Percentiles rank a stretch among this genome's conserved stretches.
Evolutionary conservation across 2,113 vertebrate genomes (phyloP).

Genomic region (Ammodramus savannarum): DNA sequence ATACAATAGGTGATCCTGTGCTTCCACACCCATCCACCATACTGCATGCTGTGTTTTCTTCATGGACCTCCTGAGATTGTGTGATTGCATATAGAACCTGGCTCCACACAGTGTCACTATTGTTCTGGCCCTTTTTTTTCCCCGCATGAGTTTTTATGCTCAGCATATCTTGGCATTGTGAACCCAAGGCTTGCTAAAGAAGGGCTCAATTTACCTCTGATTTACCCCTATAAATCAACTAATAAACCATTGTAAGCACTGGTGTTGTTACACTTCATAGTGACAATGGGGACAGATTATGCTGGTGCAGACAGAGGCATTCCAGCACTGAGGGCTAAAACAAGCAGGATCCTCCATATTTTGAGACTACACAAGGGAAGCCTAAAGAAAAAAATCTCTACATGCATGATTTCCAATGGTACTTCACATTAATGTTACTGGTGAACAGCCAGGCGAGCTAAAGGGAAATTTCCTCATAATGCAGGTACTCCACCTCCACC

Average conservation of each 20-base stretch:
- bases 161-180: constrained; percentile 56
- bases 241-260: constrained; percentile 49
- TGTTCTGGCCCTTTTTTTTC: constrained; percentile 13
- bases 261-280: constrained; percentile 30
- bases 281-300: constrained; percentile 6
- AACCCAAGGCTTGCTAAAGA: constrained; percentile 40
- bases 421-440: not conserved
- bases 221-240: constrained; percentile 69
- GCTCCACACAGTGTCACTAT: constrained; percentile 57
- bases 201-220: constrained; percentile 63
- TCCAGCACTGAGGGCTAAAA: not conserved
- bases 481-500: not conserved
- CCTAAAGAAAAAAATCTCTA: not conserved
- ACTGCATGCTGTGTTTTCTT: not conserved
- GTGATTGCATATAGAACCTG: constrained; percentile 45
- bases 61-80: not conserved
- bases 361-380: not conserved
- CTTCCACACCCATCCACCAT: not conserved
- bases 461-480: not conserved
- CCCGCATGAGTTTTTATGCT: constrained; percentile 35
- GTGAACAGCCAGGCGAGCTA: not conserved
- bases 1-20: not conserved
- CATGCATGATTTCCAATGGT: not conserved
- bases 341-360: not conserved
- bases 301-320: not conserved